phyloP scores from a whole-genome alignment of 2,888 invertebrate genomes.

The Synanthedon myopaeformis region DNA sequence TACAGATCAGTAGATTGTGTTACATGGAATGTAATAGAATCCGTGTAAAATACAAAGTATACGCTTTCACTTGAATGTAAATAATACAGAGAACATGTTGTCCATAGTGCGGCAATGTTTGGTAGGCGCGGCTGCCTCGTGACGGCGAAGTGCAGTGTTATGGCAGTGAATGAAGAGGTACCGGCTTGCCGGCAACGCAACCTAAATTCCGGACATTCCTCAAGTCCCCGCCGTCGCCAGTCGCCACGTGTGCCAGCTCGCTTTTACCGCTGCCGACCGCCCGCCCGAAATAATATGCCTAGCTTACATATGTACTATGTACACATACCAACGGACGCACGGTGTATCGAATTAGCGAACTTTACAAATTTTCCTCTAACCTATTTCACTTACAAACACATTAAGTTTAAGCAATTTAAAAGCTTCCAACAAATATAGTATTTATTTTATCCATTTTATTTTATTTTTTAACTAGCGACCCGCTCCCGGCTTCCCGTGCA shows the following conservation, averaged over 20 bases:
- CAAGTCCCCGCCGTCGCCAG: conserved; percentile 47
- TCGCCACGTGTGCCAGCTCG: conserved; percentile 56
- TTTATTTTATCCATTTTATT: not conserved
- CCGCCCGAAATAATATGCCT: conserved; percentile 52
- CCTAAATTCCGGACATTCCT: conserved; percentile 68
- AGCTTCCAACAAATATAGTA: too few relatives aligned
- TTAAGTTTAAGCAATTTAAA: not conserved
- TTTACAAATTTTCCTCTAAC: conserved; percentile 13
- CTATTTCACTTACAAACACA: not conserved
- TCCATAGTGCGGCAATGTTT: not conserved
- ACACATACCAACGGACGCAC: conserved; percentile 36
- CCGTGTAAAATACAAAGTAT: too few relatives aligned
- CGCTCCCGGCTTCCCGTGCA: too few relatives aligned
- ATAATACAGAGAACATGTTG: not conserved
- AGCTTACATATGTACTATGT: too few relatives aligned
- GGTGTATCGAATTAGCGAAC: conserved; percentile 45
- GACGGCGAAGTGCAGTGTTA: conserved; percentile 46
- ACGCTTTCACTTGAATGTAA: not conserved
- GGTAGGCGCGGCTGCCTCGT: conserved; percentile 1
- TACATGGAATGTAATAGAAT: too few relatives aligned
- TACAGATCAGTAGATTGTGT: not conserved
- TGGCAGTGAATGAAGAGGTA: conserved; percentile 67
- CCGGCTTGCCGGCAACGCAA: conserved; percentile 65
- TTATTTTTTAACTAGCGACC: not conserved
- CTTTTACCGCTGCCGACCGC: conserved; percentile 53